Base-by-base conservation (phyloP, 2,113 vertebrate genomes). In the Herpailurus yagouaroundi region DNA sequence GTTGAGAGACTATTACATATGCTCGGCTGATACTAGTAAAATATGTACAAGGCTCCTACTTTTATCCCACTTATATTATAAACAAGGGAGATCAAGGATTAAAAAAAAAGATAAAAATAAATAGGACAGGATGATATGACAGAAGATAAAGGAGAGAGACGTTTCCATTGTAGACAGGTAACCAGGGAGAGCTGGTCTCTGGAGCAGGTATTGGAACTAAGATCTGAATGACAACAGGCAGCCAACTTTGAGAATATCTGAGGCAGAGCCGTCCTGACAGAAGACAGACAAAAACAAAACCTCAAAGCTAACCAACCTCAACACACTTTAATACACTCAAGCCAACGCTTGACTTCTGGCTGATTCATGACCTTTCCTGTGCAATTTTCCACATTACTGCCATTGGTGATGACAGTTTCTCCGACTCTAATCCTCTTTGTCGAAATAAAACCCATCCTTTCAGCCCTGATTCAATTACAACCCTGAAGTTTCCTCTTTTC, bases 401-500 rank as follows among this genome's bases (percentile, higher is more conserved):
- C 63, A 21, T 18, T 45, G 18, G 55, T 74, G 11, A 16, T 2
- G 19, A 64, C 4, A 2, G 48, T 19, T 84, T 18, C 19, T 36
- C 64, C 55, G 19, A 25, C 27, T 36, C 84, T 82, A 68, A 89
- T 87, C 16, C 9, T 52, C 57, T 82, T 64, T n/a, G 31, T 23
- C 74, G 55, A 85, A 94, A 88, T 89, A 80, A 95, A 89, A 69
- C 27, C 18, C 33, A 89, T 77, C 29, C 16, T 76, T 96, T 57
- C 85, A 10, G 11, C 36, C 36, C 29, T 60, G 13, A 81, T 69
- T 77, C 83, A 71, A 63, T 71, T 36, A 33, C 10, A 81, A 27
- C 55, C 16, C 21, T 48, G 3, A 55, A 50, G 18, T 66, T 71
- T 88, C 64, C 4, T 57, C 21, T 64, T 76, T 68, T 41, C 69